A percentile compares a stretch with the other conserved stretches of the same genome.
These are phyloP conservation scores for Brachyopa scutellaris DNA, from an alignment of 2,888 invertebrate species.

Conservation along the genomic window DNA sequence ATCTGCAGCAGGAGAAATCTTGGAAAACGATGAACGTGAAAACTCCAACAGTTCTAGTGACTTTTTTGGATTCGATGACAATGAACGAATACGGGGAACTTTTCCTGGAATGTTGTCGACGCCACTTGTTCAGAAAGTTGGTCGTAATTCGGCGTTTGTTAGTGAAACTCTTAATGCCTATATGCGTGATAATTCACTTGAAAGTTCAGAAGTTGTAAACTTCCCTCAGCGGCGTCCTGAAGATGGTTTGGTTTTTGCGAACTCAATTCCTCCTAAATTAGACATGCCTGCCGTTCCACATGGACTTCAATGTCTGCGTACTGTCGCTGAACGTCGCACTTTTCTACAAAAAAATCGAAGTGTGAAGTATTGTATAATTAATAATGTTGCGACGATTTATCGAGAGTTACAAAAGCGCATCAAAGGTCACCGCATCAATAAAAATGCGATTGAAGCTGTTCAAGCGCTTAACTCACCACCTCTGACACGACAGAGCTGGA, in stretches of 20 bases:
- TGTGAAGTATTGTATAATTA: conserved; percentile 80
- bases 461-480: conserved; percentile 77
- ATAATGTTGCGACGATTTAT: conserved; percentile 81
- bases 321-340: conserved; percentile 83
- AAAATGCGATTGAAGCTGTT: conserved; percentile 75
- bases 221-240: conserved; percentile 42
- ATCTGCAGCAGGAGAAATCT: not conserved
- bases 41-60: conserved; percentile 73
- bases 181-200: conserved; percentile 82
- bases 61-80: conserved; percentile 80
- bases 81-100: conserved; percentile 74
- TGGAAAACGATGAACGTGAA: conserved; percentile 41
- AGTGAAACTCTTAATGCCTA: conserved; percentile 83
- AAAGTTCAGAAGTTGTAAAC: conserved; percentile 75
- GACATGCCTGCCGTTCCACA: conserved; percentile 79
- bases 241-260: conserved; percentile 79
- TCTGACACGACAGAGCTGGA: conserved; percentile 80
- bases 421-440: conserved; percentile 77
- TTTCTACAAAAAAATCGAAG: conserved; percentile 80
- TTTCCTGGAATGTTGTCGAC: conserved; percentile 80
- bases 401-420: conserved; percentile 79
- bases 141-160: conserved; percentile 81
- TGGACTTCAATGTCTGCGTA: conserved; percentile 81
- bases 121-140: conserved; percentile 77
- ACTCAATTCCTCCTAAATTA: conserved; percentile 78